These are phyloP conservation scores for Petrosia ficiformis DNA, from an alignment of 37 sponge, comb jelly and placozoan species.

Conservation along the genomic window DNA sequence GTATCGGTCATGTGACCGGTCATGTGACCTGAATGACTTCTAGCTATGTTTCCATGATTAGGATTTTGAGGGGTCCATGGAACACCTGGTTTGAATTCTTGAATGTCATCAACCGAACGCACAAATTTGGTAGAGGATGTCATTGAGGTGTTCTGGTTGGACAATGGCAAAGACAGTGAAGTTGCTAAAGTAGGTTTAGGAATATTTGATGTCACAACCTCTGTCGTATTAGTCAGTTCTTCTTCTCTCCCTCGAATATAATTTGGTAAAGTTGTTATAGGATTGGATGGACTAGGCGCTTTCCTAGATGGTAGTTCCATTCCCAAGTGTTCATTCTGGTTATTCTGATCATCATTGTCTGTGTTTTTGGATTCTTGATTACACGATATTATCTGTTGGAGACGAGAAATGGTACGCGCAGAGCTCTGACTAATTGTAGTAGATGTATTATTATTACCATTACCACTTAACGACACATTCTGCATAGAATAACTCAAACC, in stretches of 20 bases:
- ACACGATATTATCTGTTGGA: conserved; percentile 53
- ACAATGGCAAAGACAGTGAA: no score
- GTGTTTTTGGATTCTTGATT: not conserved
- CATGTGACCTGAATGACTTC: not conserved
- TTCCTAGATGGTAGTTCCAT: not conserved
- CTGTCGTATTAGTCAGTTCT: not conserved
- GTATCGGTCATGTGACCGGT: not conserved
- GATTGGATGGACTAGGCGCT: not conserved
- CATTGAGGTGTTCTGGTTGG: no score
- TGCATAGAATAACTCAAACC: conserved; percentile 16
- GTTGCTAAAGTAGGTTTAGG: not conserved
- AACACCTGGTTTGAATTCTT: conserved; percentile 76
- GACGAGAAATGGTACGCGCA: conserved; percentile 47
- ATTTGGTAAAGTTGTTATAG: not conserved
- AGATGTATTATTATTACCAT: conserved; percentile 1
- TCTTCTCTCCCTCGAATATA: no score
- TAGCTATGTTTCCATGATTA: not conserved
- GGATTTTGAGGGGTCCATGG: conserved; percentile 64
- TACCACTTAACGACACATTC: conserved; percentile 4
- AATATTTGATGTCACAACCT: not conserved
- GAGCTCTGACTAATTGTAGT: conserved; percentile 17
- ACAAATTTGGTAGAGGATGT: conserved; percentile 8
- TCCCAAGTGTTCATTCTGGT: not conserved
- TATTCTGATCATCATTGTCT: not conserved
- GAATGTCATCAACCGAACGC: conserved; percentile 42